phyloP scores from a whole-genome alignment of 2,797 vertebrate species.

The Melanotaenia nigrans region DNA sequence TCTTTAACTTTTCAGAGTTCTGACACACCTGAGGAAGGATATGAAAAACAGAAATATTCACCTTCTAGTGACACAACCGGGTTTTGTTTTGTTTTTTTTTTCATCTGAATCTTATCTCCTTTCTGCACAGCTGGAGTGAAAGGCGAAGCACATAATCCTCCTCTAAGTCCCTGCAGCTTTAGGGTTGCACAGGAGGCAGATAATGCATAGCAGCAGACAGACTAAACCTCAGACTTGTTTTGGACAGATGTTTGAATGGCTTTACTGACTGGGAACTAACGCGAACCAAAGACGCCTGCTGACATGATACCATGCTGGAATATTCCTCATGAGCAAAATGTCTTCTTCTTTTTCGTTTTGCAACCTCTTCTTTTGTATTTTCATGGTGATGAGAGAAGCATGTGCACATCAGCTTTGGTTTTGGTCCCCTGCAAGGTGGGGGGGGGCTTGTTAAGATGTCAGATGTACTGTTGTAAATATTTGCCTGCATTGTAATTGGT shows the following conservation, averaged over 20 bases:
- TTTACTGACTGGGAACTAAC: conserved; percentile 37
- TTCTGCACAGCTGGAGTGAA: conserved; percentile 62
- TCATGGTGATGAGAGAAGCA: neutral
- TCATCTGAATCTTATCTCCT: neutral
- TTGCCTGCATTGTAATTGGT: neutral
- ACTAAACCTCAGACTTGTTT: conserved; percentile 45
- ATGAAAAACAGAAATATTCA: neutral
- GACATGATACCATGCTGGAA: neutral
- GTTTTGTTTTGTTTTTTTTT: neutral
- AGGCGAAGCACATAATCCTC: conserved; percentile 64
- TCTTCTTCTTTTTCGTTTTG: neutral
- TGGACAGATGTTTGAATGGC: conserved; percentile 68
- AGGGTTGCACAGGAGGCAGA: conserved; percentile 50
- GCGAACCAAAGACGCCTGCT: conserved; percentile 5
- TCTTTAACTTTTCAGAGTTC: neutral
- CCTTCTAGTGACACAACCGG: neutral
- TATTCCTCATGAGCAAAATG: neutral
- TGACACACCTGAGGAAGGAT: neutral
- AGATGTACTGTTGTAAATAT: neutral
- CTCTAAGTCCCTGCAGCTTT: conserved; percentile 68
- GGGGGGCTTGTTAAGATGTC: neutral
- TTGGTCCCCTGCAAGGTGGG: neutral
- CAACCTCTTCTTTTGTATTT: neutral
- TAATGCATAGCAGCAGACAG: conserved; percentile 51
- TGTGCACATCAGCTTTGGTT: neutral